Percentiles rank a stretch among this genome's conserved stretches.
Conservation (phyloP, 2,888 invertebrate species). For the Syritta pipiens region DNA sequence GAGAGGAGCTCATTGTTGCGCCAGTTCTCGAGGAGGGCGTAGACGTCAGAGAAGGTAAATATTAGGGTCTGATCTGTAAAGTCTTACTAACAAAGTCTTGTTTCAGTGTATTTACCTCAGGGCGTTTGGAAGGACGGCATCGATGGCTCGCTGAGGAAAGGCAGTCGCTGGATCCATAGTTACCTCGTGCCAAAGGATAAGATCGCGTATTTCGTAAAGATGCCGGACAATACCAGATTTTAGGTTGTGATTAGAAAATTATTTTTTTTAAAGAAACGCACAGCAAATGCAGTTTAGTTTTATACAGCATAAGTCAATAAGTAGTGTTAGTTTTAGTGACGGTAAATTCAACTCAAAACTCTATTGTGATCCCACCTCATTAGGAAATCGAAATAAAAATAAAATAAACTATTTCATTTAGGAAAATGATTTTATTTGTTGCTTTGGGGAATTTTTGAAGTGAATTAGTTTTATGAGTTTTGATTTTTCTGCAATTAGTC, state of each 20-base stretch:
- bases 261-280: conserved; percentile 20
- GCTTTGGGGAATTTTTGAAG: no score
- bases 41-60: conserved; percentile 84
- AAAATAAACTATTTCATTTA: conserved; percentile 4
- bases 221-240: conserved; percentile 91
- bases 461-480: no score
- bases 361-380: conserved; percentile 68
- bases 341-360: conserved; percentile 60
- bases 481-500: no score
- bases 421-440: conserved; percentile 24
- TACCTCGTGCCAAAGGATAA: conserved; percentile 89
- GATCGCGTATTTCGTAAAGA: conserved; percentile 90
- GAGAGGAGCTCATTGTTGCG: conserved; percentile 94
- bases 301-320: background rate
- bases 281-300: background rate
- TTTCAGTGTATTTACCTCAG: conserved; percentile 89
- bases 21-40: conserved; percentile 88
- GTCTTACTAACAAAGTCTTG: background rate
- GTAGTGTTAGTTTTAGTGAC: conserved; percentile 7
- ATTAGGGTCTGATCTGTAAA: background rate
- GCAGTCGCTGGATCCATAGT: conserved; percentile 94
- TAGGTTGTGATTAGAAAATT: conserved; percentile 73
- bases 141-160: conserved; percentile 90
- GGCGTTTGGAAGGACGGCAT: conserved; percentile 97
- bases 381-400: conserved; percentile 45